Conservation (phyloP, 2,888 invertebrate species). For the Thysanoteuthis rhombus region DNA sequence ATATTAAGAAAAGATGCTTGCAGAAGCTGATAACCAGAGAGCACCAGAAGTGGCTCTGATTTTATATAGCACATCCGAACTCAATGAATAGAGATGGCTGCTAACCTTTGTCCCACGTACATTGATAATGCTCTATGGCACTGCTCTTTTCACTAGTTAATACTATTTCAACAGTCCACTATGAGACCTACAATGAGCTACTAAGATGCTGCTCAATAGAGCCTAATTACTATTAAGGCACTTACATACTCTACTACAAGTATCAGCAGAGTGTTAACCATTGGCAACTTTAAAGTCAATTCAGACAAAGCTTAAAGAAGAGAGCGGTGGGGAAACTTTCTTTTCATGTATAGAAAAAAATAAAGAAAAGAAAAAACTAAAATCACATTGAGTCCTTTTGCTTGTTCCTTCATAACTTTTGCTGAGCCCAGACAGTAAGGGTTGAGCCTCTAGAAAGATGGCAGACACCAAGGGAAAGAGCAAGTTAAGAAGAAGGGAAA, state of each 20-base stretch:
- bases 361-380: background rate
- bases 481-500: background rate
- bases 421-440: background rate
- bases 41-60: background rate
- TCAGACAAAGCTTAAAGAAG: background rate
- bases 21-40: background rate
- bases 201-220: background rate
- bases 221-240: background rate
- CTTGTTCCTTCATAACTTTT: slow-evolving; percentile 12
- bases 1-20: background rate
- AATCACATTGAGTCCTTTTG: slow-evolving; percentile 12
- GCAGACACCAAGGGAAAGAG: slow-evolving; percentile 12
- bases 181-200: background rate
- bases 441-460: background rate
- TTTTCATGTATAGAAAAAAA: background rate
- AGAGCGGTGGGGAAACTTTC: background rate
- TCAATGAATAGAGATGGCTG: background rate
- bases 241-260: background rate
- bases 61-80: background rate
- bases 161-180: background rate
- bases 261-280: background rate
- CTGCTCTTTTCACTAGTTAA: background rate
- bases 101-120: background rate
- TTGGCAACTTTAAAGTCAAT: background rate
- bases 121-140: background rate